A percentile compares a stretch with the other conserved stretches of the same genome.
Conservation (phyloP, 2,113 vertebrate genomes). For the Nibea coibor region DNA sequence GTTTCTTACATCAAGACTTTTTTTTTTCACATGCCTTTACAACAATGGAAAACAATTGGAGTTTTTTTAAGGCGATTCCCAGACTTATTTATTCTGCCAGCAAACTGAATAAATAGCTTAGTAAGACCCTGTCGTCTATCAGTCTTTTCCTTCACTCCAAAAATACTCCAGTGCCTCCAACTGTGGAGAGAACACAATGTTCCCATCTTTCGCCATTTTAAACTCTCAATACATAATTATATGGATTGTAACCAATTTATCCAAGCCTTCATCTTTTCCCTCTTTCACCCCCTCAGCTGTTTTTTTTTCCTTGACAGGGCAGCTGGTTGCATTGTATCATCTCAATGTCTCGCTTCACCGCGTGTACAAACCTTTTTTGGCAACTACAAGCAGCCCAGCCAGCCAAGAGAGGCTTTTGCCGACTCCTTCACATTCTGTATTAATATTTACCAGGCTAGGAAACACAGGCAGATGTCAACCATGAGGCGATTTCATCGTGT, state of each 20-base stretch:
- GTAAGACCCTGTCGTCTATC: conserved; percentile 21
- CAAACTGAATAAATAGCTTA: conserved; percentile 20
- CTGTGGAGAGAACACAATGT: conserved; percentile 44
- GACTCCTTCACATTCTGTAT: conserved; percentile 72
- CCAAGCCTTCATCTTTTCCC: conserved; percentile 44
- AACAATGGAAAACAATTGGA: conserved; percentile 7
- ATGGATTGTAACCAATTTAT: conserved; percentile 51
- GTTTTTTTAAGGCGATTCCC: conserved; percentile 25
- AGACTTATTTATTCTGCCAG: conserved; percentile 18
- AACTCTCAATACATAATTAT: conserved; percentile 49
- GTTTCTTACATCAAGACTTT: conserved; percentile 10
- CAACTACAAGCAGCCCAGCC: conserved; percentile 60
- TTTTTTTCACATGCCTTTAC: conserved; percentile 1
- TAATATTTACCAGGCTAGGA: conserved; percentile 76
- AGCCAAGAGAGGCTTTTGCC: conserved; percentile 69
- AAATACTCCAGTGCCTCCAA: conserved; percentile 35
- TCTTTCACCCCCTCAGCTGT: conserved; percentile 35
- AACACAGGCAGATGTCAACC: conserved; percentile 70
- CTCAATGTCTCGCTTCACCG: conserved; percentile 56
- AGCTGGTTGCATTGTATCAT: conserved; percentile 66
- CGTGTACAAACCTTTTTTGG: conserved; percentile 66
- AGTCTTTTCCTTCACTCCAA: conserved; percentile 22
- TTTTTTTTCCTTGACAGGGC: conserved; percentile 36
- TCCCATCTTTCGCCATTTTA: conserved; percentile 39
- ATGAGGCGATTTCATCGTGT: conserved; percentile 40